Evolutionary conservation across 2,888 invertebrate species (phyloP), one percentile per base, ranked within the genome.

Genomic region (Hoplodrina blanda): DNA sequence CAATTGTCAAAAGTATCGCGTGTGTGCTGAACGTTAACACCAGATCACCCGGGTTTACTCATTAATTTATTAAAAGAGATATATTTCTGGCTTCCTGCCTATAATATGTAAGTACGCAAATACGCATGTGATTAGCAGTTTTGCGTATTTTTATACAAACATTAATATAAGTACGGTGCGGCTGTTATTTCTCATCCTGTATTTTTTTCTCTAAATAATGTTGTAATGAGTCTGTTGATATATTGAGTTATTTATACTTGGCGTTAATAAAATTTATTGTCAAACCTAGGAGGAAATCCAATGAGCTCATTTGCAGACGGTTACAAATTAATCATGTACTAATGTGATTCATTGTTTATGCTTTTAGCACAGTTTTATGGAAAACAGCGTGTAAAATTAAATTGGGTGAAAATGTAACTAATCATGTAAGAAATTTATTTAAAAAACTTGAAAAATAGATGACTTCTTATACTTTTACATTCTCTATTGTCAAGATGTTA

Each of bases 51-150:
- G 78, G 80, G 65, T 85, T 87, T 82, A 82, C 77, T 86, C 85
- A 89, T 88, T 89, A 87, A 88, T 88, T 88, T 89, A 85, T 87
- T 83, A 87, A 82, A 83, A 87, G 52, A 83, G 64, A 83, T 85
- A 83, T 85, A 82, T 87, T 85, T 85, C 83, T 89, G 89, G 88
- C 87, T 77, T 71, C 67, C 72, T 84, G 86, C 86, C 87, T 76
- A 64, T 61, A 62, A 85, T 85, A 86, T 80, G 78, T 83, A 83
- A 85, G 49, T 59, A 19, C 19, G 75, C 11, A 49, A 25, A 69
- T 52, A 59, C 56, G 33, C 76, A 57, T 62, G 75, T 82, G 73
- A 80, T 82, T 85, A 82, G 72, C 61, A 66, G 52, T 63, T 71
- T 76, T 60, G 63, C 68, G 69, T 80, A 75, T 82, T 85, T 85